Conservation (phyloP, 92 coral and sea anemone genomes). For the Epizoanthus ramosus region DNA sequence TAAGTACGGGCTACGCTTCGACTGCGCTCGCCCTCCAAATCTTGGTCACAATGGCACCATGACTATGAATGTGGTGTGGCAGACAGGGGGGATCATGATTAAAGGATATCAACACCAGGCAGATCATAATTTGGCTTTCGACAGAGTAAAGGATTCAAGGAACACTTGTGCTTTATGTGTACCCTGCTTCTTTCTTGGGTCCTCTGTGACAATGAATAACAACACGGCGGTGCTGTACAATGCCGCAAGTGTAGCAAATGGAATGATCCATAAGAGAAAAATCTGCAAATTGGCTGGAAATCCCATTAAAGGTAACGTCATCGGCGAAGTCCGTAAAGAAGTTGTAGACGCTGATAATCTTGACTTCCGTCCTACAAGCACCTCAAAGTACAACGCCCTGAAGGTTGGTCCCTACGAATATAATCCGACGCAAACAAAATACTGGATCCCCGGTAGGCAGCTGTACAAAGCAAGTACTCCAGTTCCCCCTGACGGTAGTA, state of each 20-base stretch:
- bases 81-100: constrained; percentile 65
- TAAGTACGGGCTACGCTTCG: constrained; percentile 66
- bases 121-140: constrained; percentile 65
- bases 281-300: constrained; percentile 65
- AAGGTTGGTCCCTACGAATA: constrained; percentile 70
- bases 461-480: constrained; percentile 70
- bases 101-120: constrained; percentile 69
- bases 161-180: constrained; percentile 69
- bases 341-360: constrained; percentile 72
- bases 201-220: constrained; percentile 58
- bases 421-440: constrained; percentile 37
- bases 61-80: constrained; percentile 70
- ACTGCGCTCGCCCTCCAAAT: constrained; percentile 62
- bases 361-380: constrained; percentile 70
- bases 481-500: constrained; percentile 61
- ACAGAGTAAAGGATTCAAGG: constrained; percentile 47
- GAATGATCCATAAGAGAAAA: constrained; percentile 56
- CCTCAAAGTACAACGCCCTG: constrained; percentile 54
- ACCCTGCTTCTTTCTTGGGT: constrained; percentile 51
- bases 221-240: constrained; percentile 56
- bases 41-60: constrained; percentile 61
- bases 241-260: constrained; percentile 72
- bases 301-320: constrained; percentile 45
- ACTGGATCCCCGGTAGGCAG: constrained; percentile 82
- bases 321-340: constrained; percentile 57